A percentile compares a stretch with the other conserved stretches of the same genome.
Conservation (phyloP, 2,113 vertebrate species). For the Chlorocebus sabaeus region DNA sequence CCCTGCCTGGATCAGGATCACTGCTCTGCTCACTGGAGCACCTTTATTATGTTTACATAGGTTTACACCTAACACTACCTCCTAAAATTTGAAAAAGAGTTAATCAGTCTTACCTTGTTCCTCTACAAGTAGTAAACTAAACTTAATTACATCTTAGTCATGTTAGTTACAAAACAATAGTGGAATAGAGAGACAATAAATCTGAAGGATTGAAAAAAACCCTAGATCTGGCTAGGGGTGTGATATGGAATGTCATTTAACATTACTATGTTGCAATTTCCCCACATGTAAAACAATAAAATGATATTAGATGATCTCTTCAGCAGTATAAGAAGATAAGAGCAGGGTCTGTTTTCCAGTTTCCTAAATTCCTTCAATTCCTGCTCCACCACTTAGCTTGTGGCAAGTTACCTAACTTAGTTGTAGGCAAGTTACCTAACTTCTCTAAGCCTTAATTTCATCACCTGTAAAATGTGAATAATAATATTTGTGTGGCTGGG, state of each 20-base stretch:
- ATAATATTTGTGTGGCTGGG: background rate
- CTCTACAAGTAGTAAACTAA: background rate
- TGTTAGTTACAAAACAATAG: background rate
- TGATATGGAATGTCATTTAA: background rate
- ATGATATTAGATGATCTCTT: background rate
- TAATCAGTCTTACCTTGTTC: background rate
- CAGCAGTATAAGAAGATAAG: background rate
- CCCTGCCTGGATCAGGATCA: background rate
- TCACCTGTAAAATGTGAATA: background rate
- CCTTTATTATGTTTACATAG: background rate
- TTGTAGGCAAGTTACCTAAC: background rate
- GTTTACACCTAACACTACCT: background rate
- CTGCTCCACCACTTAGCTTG: background rate
- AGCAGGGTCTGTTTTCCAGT: background rate
- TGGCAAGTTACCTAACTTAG: background rate
- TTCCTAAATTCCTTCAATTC: background rate
- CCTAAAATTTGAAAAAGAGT: background rate
- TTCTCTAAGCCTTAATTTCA: constrained; percentile 9
- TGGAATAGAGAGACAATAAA: background rate
- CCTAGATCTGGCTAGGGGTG: background rate
- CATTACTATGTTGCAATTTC: background rate
- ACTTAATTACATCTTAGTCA: background rate
- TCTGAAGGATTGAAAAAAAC: background rate
- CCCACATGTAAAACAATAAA: background rate
- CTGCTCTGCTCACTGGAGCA: background rate